Conservation (phyloP, 2,888 invertebrate species). For the Apeira syringaria region DNA sequence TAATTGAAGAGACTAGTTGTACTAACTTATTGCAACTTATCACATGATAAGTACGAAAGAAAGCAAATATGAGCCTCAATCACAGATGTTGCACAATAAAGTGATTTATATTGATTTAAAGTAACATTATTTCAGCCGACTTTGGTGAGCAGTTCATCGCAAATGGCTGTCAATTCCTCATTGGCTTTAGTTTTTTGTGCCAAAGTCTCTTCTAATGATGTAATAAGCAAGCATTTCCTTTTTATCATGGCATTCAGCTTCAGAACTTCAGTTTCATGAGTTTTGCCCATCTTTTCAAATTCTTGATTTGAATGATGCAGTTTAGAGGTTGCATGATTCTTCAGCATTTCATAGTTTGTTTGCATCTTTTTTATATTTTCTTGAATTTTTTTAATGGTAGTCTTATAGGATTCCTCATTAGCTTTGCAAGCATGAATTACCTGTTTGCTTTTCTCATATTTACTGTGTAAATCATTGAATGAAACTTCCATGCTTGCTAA, state of each 20-base stretch:
- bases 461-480: slow-evolving; percentile 85
- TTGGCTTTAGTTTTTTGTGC: slow-evolving; percentile 96
- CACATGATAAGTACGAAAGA: slow-evolving; percentile 64
- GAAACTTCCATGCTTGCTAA: slow-evolving; percentile 85
- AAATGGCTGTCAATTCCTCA: slow-evolving; percentile 93
- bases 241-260: slow-evolving; percentile 94
- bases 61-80: slow-evolving; percentile 49
- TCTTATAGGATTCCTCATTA: slow-evolving; percentile 87
- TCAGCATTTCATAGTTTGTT: slow-evolving; percentile 92
- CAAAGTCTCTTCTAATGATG: slow-evolving; percentile 91
- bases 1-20: slow-evolving; percentile 42
- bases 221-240: slow-evolving; percentile 93
- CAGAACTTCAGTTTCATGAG: slow-evolving; percentile 91
- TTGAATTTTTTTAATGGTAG: slow-evolving; percentile 87
- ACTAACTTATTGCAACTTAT: slow-evolving; percentile 63
- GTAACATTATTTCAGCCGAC: slow-evolving; percentile 63
- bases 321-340: slow-evolving; percentile 94
- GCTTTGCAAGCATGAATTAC: slow-evolving; percentile 79
- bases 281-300: slow-evolving; percentile 88
- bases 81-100: slow-evolving; percentile 45
- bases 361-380: slow-evolving; percentile 89
- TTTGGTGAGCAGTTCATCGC: slow-evolving; percentile 94
- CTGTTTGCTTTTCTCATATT: slow-evolving; percentile 87
- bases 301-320: slow-evolving; percentile 90
- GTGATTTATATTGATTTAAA: slow-evolving; percentile 40